Evolutionary conservation across 2,888 invertebrate species (phyloP).

Genomic region (Athrips mouffetella): DNA sequence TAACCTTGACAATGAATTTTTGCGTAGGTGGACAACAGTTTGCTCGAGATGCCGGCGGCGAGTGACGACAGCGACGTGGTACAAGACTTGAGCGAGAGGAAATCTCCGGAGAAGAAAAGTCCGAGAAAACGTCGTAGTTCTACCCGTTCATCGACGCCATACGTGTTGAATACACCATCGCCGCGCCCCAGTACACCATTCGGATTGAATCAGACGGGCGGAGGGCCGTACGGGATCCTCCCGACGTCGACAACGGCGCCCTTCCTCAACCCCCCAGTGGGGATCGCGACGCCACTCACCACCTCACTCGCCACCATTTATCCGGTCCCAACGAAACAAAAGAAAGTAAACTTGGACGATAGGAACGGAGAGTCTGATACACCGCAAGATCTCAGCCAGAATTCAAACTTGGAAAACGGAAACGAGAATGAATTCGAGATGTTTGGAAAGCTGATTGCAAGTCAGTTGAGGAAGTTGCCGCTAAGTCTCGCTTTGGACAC

Average conservation of each 20-base stretch:
- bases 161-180: conserved; percentile 70
- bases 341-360: conserved; percentile 54
- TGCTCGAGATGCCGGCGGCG: conserved; percentile 65
- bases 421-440: conserved; percentile 73
- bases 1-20: conserved; percentile 30
- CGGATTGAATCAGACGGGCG: conserved; percentile 51
- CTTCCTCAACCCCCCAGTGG: conserved; percentile 70
- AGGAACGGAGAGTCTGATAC: conserved; percentile 55
- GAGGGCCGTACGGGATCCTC: conserved; percentile 59
- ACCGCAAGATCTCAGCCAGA: conserved; percentile 70
- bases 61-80: conserved; percentile 73
- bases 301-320: conserved; percentile 69
- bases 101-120: conserved; percentile 70
- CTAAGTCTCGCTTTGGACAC: conserved; percentile 67
- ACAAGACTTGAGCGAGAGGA: conserved; percentile 69
- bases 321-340: conserved; percentile 65
- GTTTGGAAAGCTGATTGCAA: conserved; percentile 71
- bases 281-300: conserved; percentile 69
- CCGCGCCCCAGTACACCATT: conserved; percentile 71
- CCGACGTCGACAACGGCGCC: conserved; percentile 59
- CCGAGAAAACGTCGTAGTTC: conserved; percentile 68
- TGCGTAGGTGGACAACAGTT: conserved; percentile 66
- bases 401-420: conserved; percentile 64
- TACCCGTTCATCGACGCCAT: conserved; percentile 68
- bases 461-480: conserved; percentile 67